Base-by-base conservation (phyloP, 2,113 vertebrate species). In the Burhinus oedicnemus region DNA sequence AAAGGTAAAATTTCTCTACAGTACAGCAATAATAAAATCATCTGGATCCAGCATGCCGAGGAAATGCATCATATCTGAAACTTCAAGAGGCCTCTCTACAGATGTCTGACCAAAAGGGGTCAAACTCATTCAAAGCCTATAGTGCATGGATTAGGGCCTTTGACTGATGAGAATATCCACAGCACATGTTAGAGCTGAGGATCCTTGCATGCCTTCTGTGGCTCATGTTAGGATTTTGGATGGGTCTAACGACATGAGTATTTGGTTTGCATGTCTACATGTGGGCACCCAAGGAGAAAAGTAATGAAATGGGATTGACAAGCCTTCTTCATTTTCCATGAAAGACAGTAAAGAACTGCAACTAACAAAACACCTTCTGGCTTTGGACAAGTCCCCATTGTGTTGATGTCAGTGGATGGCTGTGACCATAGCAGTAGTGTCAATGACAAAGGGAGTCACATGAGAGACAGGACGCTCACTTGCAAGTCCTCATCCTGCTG, bases 31-130 rank as follows among this genome's bases (percentile, higher is more conserved):
- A 97, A 97, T 95, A 95, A 95, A 84, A 71, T 96, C 98, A 98
- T 98, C 98, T 98, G 98, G 98, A 97, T 92, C 78, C 95, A 98
- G 91, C 95, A 93, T 97, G 97, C 89, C 66, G 38, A 96, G 96
- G 95, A 97, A 97, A 94, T 94, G 94, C 80, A 95, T 97, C 95
- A 96, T 97, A 79, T 96, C 69, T 81, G 91, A 97, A 98, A 96
- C 97, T 97, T 97, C 97, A 97, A 96, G 94, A 92, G 96, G 93
- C 93, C 81, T 97, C 87, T 95, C 83, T 97, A 93, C 95, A 98
- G 96, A 97, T 97, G 95, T 97, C 89, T 95, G 97, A 98, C 97
- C 97, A 98, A 97, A 97, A 97, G 49, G 22, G 89, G 83, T 96
- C 92, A 95, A 94, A 87, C 34, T 96, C 66, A 93, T 87, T 95